Evolutionary conservation across 2,888 invertebrate genomes (phyloP).

Genomic region (Cosmopolites sordidus): DNA sequence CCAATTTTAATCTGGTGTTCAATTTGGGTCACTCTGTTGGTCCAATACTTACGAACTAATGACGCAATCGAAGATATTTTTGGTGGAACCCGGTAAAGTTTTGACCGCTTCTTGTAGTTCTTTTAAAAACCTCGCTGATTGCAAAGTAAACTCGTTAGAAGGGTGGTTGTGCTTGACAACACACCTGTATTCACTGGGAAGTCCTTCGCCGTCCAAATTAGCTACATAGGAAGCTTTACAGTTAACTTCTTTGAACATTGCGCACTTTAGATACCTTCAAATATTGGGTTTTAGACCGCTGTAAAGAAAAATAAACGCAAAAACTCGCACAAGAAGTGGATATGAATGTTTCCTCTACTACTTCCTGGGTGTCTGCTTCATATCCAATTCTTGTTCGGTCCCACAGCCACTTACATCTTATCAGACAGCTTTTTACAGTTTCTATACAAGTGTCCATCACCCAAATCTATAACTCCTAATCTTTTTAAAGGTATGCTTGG

Average conservation of each 20-base stretch:
- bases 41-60: constrained; percentile 15
- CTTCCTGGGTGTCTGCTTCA: too few relatives aligned
- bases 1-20: too few relatives aligned
- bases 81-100: constrained; percentile 12
- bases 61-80: constrained; percentile 18
- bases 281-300: neutral
- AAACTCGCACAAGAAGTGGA: too few relatives aligned
- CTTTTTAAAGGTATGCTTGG: constrained; percentile 11
- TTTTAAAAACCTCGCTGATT: constrained; percentile 12
- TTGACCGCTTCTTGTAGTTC: constrained; percentile 17
- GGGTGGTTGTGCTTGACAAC: constrained; percentile 17
- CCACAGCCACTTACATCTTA: constrained; percentile 11
- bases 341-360: too few relatives aligned
- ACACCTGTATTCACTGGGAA: constrained; percentile 4
- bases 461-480: constrained; percentile 9
- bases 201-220: neutral
- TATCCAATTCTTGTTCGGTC: constrained; percentile 1
- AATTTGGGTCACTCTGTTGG: too few relatives aligned
- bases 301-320: too few relatives aligned
- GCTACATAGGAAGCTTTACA: constrained; percentile 21
- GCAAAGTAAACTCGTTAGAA: constrained; percentile 15
- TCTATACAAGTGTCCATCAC: constrained; percentile 15
- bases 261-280: constrained; percentile 21
- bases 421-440: constrained; percentile 4
- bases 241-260: constrained; percentile 13